Conservation (phyloP, 2,888 invertebrate species). For the Beris morrisii region DNA sequence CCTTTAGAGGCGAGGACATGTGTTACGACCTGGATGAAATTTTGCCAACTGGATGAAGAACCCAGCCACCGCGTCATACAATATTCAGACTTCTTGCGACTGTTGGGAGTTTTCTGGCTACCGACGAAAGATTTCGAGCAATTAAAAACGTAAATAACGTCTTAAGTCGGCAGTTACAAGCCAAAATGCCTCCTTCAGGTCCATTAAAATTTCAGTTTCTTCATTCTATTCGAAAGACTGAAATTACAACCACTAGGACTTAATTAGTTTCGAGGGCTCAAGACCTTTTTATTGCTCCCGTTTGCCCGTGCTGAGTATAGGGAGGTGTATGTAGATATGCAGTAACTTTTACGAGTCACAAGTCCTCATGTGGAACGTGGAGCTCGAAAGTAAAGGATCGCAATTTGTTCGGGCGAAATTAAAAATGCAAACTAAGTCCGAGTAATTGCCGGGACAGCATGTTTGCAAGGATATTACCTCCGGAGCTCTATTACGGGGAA, state of each 20-base stretch:
- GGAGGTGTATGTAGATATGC: no score
- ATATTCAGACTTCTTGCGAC: no score
- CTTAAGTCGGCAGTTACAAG: slow-evolving; percentile 6
- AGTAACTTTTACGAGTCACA: background rate
- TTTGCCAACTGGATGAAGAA: no score
- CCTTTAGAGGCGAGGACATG: no score
- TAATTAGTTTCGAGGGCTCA: slow-evolving; percentile 24
- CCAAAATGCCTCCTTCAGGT: slow-evolving; percentile 10
- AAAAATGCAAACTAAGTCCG: slow-evolving; percentile 13
- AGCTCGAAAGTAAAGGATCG: background rate
- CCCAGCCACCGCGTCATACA: no score
- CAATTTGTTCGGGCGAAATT: background rate
- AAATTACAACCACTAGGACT: slow-evolving; percentile 24
- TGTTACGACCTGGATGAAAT: no score
- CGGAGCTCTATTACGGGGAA: background rate
- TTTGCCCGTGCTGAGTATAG: no score
- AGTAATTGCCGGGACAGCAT: slow-evolving; percentile 5
- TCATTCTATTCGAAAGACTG: slow-evolving; percentile 10
- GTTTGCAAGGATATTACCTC: slow-evolving; percentile 13
- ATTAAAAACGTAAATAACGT: slow-evolving; percentile 16
- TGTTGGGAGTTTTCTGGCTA: no score
- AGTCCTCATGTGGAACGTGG: background rate
- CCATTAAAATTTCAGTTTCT: slow-evolving; percentile 27
- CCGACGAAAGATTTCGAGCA: background rate
- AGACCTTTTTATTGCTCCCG: slow-evolving; percentile 9